Percentiles rank a stretch among this genome's conserved stretches.
Evolutionary conservation across 1,140 invertebrate species (phyloP).

Genomic region (Lutraria rhynchaena): DNA sequence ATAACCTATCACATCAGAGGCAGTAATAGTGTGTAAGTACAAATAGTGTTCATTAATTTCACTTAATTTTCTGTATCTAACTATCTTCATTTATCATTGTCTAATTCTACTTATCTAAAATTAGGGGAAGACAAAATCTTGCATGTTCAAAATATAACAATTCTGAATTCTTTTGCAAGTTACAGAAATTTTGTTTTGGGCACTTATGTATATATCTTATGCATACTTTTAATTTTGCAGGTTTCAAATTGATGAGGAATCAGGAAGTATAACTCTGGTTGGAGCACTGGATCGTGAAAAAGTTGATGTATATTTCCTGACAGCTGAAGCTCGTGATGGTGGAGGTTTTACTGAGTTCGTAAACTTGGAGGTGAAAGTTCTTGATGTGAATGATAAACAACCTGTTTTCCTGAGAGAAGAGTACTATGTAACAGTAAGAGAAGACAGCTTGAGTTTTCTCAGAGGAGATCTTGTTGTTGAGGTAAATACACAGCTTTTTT

Average conservation of each 20-base stretch:
- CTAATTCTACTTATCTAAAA: too few species aligned
- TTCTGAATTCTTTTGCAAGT: too few species aligned
- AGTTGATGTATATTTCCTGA: slow-evolving; percentile 43
- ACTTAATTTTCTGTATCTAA: too few species aligned
- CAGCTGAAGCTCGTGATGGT: slow-evolving; percentile 58
- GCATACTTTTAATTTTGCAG: too few species aligned
- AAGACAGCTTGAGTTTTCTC: slow-evolving; percentile 92
- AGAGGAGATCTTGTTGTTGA: slow-evolving; percentile 86
- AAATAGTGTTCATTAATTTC: background rate
- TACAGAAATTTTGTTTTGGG: too few species aligned
- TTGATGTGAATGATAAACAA: slow-evolving; percentile 91
- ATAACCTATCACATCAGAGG: slow-evolving; percentile 44
- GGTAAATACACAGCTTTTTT: background rate
- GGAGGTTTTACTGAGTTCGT: slow-evolving; percentile 21
- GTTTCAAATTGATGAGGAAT: slow-evolving; percentile 43
- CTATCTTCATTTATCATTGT: too few species aligned
- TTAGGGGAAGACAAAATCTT: too few species aligned
- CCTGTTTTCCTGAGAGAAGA: slow-evolving; percentile 90
- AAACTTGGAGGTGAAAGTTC: slow-evolving; percentile 49
- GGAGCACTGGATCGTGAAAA: slow-evolving; percentile 52
- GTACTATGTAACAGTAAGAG: slow-evolving; percentile 94
- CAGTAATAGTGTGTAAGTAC: slow-evolving; percentile 41
- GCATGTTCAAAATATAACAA: too few species aligned
- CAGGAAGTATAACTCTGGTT: slow-evolving; percentile 42
- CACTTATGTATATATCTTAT: too few species aligned